These are phyloP conservation scores for Salvelinus namaycush DNA, from an alignment of 2,113 vertebrate genomes.

Conservation along the genomic window DNA sequence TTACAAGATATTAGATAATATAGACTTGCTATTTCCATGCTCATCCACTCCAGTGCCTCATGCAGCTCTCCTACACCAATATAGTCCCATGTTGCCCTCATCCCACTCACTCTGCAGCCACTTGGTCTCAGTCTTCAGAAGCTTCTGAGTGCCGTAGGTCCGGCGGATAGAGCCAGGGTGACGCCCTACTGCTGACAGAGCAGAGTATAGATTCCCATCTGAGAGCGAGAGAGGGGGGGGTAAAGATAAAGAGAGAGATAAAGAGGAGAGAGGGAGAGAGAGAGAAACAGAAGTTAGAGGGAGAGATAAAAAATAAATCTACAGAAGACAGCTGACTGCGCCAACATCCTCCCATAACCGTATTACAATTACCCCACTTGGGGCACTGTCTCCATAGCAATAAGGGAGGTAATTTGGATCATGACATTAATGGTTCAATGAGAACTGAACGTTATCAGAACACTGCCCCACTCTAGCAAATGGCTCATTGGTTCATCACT, in stretches of 20 bases:
- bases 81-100: slow-evolving; percentile 17
- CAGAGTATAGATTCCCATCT: slow-evolving; percentile 81
- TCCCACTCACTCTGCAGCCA: slow-evolving; percentile 80
- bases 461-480: slow-evolving; percentile 15
- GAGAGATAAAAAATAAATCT: slow-evolving; percentile 16
- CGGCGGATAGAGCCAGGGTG: slow-evolving; percentile 72
- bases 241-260: neutral
- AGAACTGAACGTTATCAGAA: slow-evolving; percentile 41
- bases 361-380: slow-evolving; percentile 21
- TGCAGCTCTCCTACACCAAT: slow-evolving; percentile 22
- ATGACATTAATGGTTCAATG: slow-evolving; percentile 49
- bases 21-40: slow-evolving; percentile 31
- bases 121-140: slow-evolving; percentile 77
- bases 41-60: too few species aligned
- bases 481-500: slow-evolving; percentile 44
- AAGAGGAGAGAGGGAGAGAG: slow-evolving; percentile 26
- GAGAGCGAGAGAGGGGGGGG: slow-evolving; percentile 3
- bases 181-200: slow-evolving; percentile 67
- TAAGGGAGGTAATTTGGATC: slow-evolving; percentile 23
- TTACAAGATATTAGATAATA: neutral
- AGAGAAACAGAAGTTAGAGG: slow-evolving; percentile 9
- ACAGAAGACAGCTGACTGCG: slow-evolving; percentile 26
- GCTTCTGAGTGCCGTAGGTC: slow-evolving; percentile 73
- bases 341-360: slow-evolving; percentile 25
- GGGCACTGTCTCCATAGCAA: slow-evolving; percentile 49